Evolutionary conservation across 2,113 vertebrate species (phyloP).

Genomic region (Rhabdornis inornatus): DNA sequence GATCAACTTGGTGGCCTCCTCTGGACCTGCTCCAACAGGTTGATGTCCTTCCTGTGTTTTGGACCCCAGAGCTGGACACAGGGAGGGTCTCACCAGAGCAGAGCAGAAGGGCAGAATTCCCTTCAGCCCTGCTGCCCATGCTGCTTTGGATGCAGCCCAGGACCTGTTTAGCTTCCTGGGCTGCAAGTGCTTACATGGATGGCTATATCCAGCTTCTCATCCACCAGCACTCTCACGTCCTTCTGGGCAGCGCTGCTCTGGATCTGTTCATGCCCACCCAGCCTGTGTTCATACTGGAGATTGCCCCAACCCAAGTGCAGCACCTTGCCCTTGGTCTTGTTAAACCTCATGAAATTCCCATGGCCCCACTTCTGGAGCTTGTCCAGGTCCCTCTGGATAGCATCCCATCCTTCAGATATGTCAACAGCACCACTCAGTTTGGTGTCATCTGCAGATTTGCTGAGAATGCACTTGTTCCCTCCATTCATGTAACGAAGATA

Average conservation of each 20-base stretch:
- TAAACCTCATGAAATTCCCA: not conserved
- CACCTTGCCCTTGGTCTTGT: too few species aligned
- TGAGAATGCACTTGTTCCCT: not conserved
- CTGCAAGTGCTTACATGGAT: not conserved
- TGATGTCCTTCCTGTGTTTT: not conserved
- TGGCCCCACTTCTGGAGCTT: not conserved
- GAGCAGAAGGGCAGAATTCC: not conserved
- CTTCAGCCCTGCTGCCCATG: fast-evolving
- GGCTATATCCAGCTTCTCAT: not conserved
- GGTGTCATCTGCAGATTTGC: not conserved
- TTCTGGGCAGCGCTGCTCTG: not conserved
- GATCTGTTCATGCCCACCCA: not conserved
- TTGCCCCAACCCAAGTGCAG: not conserved
- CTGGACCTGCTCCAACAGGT: not conserved
- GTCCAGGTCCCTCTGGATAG: not conserved
- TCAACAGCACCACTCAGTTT: not conserved
- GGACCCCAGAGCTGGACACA: not conserved
- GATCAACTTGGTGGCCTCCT: not conserved
- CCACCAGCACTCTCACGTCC: not conserved
- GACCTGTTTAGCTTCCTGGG: not conserved
- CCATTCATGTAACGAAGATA: not conserved
- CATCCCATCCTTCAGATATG: not conserved
- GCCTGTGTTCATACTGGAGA: too few species aligned
- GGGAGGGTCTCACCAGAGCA: not conserved
- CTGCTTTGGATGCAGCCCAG: not conserved